Evolutionary conservation across 2,888 invertebrate genomes (phyloP), one percentile per base, ranked within the genome.

Genomic region (Orgyia antiqua): DNA sequence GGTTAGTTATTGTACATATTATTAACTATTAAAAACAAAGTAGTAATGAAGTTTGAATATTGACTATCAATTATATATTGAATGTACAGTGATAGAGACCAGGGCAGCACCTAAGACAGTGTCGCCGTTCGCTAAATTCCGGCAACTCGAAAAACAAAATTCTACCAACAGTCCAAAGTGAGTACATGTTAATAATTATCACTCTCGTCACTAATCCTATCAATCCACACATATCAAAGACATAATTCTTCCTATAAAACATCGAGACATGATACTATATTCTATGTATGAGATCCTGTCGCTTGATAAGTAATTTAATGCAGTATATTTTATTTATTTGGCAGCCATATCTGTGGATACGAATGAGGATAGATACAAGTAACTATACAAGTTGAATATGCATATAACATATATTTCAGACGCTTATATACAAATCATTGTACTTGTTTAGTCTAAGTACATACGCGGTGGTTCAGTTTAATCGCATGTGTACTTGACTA

Each of bases 41-140:
- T n/a, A n/a, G n/a, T n/a, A n/a, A n/a, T n/a, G n/a, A n/a, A n/a
- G n/a, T n/a, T n/a, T n/a, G n/a, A n/a, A n/a, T n/a, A n/a, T n/a
- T n/a, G n/a, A n/a, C n/a, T n/a, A n/a, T n/a, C 8, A n/a, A 7
- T 20, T 20, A 1, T n/a, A 20, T 20, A n/a, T 20, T 15, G 15
- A 15, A 15, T 28, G n/a, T 9, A 9, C 82, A 88, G 90, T 91
- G 70, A 87, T 86, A 58, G 88, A 88, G 66, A 68, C 69, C 37
- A 72, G 74, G 56, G 64, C 78, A 74, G 87, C 75, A 42, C 87
- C 74, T 72, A 94, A 91, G 74, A 91, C 93, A 52, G 89, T 93
- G 68, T 95, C 95, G 60, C 94, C 96, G 45, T 95, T 96, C 84
- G 93, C 94, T 68, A 96, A 95, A 88, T 96, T 96, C 88, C 93